Evolutionary conservation across 2,797 vertebrate genomes (phyloP).

Genomic region (Smutsia gigantea): DNA sequence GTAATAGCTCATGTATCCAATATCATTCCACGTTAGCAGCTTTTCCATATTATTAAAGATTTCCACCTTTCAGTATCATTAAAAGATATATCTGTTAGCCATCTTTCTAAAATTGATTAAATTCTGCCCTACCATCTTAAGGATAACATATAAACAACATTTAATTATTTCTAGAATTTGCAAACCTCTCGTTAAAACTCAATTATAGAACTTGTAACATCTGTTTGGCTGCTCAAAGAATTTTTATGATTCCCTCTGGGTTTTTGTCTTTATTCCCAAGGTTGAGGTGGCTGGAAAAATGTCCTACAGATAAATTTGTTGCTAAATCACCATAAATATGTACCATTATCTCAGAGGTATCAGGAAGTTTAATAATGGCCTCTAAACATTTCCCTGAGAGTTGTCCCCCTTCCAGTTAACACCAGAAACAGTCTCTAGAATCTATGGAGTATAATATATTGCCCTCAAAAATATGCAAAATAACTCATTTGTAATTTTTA

Average conservation of each 20-base stretch:
- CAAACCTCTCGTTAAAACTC: conserved; percentile 35
- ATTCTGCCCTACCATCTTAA: background rate
- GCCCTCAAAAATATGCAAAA: background rate
- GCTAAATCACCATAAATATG: conserved; percentile 16
- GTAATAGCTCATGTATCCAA: background rate
- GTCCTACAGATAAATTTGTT: background rate
- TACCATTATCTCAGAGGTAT: background rate
- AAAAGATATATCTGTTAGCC: background rate
- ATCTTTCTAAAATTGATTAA: conserved; percentile 15
- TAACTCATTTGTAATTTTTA: background rate
- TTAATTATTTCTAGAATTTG: conserved; percentile 34
- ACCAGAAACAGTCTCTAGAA: background rate
- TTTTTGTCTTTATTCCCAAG: conserved; percentile 48
- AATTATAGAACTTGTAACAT: background rate
- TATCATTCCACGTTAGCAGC: background rate
- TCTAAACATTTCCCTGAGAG: background rate
- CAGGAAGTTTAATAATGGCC: background rate
- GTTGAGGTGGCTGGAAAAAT: conserved; percentile 15
- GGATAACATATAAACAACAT: background rate
- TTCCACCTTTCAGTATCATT: background rate
- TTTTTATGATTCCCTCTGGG: conserved; percentile 40
- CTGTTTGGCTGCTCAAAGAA: conserved; percentile 14
- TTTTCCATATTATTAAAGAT: background rate
- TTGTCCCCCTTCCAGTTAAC: background rate
- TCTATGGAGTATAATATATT: background rate